phyloP scores from a whole-genome alignment of 2,888 invertebrate species.

The Sinopyrophorus schimmeli region DNA sequence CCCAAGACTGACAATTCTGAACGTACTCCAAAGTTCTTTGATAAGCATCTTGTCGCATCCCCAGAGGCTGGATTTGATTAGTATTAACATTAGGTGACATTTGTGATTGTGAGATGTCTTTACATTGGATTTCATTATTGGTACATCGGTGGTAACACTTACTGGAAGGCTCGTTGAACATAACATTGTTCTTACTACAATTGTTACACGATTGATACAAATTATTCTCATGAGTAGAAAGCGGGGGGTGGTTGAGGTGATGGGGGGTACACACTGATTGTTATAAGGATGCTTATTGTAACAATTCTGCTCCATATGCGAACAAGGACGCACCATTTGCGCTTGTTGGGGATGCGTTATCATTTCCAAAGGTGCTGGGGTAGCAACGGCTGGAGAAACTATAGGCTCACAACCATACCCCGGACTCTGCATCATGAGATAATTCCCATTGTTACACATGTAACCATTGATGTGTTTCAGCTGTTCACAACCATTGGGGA shows the following conservation, averaged over 20 bases:
- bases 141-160: constrained; percentile 41
- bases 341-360: constrained; percentile 49
- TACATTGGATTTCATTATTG: constrained; percentile 58
- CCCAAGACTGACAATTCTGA: constrained; percentile 85
- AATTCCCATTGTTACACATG: constrained; percentile 37
- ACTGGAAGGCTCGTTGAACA: constrained; percentile 36
- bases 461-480: constrained; percentile 38
- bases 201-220: constrained; percentile 39
- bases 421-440: constrained; percentile 34
- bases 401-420: constrained; percentile 45
- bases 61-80: constrained; percentile 49
- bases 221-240: constrained; percentile 30
- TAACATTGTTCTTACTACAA: constrained; percentile 42
- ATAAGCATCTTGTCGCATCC: constrained; percentile 85
- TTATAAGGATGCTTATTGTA: constrained; percentile 33
- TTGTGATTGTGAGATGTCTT: constrained; percentile 61
- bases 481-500: constrained; percentile 35
- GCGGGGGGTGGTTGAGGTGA: no score
- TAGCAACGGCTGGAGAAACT: constrained; percentile 50
- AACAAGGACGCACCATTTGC: constrained; percentile 50
- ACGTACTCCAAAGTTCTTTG: constrained; percentile 89
- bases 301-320: constrained; percentile 42
- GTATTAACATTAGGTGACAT: constrained; percentile 54
- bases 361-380: constrained; percentile 48
- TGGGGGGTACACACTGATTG: constrained; percentile 35